Conservation (phyloP, 2,797 vertebrate species). For the Galagoides demidoff region DNA sequence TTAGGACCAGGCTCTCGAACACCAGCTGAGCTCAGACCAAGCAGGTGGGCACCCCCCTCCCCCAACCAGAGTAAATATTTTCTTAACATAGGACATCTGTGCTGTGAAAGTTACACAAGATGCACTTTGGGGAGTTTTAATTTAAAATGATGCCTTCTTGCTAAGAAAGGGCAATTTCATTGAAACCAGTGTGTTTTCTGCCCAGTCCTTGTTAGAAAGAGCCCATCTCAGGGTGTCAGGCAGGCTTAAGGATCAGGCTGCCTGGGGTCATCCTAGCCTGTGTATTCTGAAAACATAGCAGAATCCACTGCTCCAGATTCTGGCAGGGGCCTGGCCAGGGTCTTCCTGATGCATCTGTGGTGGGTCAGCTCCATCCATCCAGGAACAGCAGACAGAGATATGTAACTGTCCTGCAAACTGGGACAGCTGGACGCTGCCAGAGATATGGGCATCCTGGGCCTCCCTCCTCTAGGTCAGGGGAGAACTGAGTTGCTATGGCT, state of each 20-base stretch:
- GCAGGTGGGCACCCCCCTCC: too few species aligned
- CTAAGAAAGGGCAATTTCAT: neutral
- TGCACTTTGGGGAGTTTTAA: neutral
- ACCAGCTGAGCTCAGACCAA: too few species aligned
- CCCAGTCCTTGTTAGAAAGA: neutral
- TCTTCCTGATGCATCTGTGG: neutral
- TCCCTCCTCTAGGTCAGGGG: neutral
- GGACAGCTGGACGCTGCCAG: too few species aligned
- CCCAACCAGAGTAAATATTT: neutral
- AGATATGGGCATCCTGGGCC: neutral
- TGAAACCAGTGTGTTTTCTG: neutral
- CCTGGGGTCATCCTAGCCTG: too few species aligned
- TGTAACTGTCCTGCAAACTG: too few species aligned
- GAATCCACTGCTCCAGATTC: neutral
- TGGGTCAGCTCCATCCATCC: neutral
- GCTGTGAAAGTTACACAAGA: neutral
- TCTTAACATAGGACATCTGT: neutral
- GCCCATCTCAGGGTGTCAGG: too few species aligned
- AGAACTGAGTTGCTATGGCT: neutral
- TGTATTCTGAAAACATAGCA: neutral
- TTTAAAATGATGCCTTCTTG: neutral
- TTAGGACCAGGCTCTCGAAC: too few species aligned
- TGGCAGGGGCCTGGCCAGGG: neutral
- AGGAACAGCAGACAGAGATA: neutral
- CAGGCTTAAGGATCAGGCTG: too few species aligned